Base-by-base conservation (phyloP, 2,113 vertebrate genomes). In the Lasiurus cinereus region DNA sequence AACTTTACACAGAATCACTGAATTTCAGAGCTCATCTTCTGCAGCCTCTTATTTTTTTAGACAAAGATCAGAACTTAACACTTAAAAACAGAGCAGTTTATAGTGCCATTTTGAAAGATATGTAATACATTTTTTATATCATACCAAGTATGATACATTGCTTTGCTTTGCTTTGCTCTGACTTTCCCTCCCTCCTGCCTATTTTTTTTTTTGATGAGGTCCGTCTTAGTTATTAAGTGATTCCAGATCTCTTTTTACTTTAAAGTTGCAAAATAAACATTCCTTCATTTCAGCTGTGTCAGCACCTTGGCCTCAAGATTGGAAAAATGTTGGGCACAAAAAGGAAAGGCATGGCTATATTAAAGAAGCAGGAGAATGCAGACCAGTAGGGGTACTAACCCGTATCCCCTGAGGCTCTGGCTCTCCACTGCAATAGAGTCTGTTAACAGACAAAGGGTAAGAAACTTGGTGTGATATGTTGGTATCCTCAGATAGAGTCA, bases 261-360 rank as follows among this genome's bases (percentile, higher is more conserved):
- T 88, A 18, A 90, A 69, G 76, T 94, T 94, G 76, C 83, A 94
- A 88, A 93, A 83, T 95, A 93, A 95, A 72, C 83, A n/a, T 78
- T 83, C 62, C 39, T 76, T 1, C 2, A 64, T 89, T 88, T 94
- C 36, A 90, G 96, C 94, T 80, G 54, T 83, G 79, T 70, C 46
- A 33, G 87, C 76, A 96, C 87, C 96, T 96, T 97, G 95, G 97
- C 96, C 76, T 96, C 93, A 48, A 87, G 80, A 76, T 66, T 91
- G 94, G 96, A 87, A 97, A 97, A 91, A 77, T 8, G 64, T 33
- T 59, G 96, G 93, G 78, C 83, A 91, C 19, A 48, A 70, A 91
- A 27, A 67, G 46, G 78, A 83, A 31, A 72, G 64, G 54, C 43
- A 0, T 80, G 91, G 89, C 95, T 96, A 36, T 89, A 76, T 96